Conservation (phyloP, 2,113 vertebrate genomes). For the Catharus fuscescens region DNA sequence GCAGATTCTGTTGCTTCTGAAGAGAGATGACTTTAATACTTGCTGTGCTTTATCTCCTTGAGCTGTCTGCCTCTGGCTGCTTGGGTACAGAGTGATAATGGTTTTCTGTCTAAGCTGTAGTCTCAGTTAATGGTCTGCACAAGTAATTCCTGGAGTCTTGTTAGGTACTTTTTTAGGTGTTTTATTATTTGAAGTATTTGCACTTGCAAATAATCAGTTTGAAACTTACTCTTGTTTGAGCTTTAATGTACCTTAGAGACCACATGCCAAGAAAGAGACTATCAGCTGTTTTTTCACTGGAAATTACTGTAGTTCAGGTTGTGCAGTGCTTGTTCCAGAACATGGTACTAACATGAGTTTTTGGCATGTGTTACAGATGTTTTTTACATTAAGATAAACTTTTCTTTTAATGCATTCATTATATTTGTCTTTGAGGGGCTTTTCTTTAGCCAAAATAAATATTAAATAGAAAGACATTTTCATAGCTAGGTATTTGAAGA, state of each 20-base stretch:
- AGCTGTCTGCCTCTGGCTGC: neutral
- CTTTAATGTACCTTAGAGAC: neutral
- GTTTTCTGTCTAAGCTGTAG: neutral
- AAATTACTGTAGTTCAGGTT: neutral
- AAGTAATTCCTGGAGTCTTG: neutral
- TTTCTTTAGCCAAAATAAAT: neutral
- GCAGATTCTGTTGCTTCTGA: neutral
- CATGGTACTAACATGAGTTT: neutral
- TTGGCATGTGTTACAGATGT: neutral
- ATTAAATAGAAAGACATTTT: neutral
- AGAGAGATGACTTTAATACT: neutral
- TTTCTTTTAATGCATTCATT: neutral
- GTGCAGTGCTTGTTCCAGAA: neutral
- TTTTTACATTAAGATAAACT: neutral
- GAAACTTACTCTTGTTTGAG: neutral
- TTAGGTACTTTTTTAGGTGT: neutral
- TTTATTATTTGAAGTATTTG: neutral
- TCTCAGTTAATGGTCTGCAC: neutral
- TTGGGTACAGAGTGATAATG: neutral
- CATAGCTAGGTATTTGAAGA: neutral
- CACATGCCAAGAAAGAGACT: neutral
- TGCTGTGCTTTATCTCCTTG: neutral
- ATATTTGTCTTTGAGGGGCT: neutral
- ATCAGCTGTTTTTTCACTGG: neutral
- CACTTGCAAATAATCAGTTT: neutral